Conservation (phyloP, 2,113 vertebrate genomes). For the Lepus europaeus region DNA sequence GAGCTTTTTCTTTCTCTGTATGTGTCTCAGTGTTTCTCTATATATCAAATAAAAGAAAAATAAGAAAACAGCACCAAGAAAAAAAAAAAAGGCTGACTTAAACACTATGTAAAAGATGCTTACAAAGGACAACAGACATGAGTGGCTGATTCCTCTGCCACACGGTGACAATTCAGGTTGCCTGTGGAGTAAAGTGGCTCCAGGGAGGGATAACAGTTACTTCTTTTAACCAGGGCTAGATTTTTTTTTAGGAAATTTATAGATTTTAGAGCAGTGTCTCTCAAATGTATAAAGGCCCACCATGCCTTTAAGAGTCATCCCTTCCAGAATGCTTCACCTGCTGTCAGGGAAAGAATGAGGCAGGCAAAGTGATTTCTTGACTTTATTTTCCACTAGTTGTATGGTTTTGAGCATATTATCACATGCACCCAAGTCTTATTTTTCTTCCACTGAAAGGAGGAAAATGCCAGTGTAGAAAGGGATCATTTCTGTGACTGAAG, state of each 20-base stretch:
- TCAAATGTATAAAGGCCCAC: neutral
- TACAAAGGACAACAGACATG: neutral
- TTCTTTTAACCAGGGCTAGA: neutral
- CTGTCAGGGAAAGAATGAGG: neutral
- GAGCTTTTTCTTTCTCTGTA: too few relatives aligned
- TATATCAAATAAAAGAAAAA: too few relatives aligned
- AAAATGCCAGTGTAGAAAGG: neutral
- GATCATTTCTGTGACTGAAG: neutral
- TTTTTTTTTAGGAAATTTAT: neutral
- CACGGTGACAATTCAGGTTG: neutral
- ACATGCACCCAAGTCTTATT: neutral
- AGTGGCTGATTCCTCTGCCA: neutral
- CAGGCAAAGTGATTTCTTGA: neutral
- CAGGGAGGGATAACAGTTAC: neutral
- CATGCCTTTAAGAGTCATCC: neutral
- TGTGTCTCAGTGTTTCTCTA: too few relatives aligned
- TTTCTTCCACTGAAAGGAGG: neutral
- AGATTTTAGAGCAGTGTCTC: neutral
- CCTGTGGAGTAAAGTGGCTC: neutral
- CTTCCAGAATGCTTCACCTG: neutral
- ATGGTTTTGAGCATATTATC: neutral
- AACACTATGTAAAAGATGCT: slow-evolving; percentile 48
- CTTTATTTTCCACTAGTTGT: neutral
- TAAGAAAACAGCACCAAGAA: too few relatives aligned
- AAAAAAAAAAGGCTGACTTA: neutral